Evolutionary conservation across 2,888 invertebrate genomes (phyloP).

Genomic region (Pardosa pseudoannulata): DNA sequence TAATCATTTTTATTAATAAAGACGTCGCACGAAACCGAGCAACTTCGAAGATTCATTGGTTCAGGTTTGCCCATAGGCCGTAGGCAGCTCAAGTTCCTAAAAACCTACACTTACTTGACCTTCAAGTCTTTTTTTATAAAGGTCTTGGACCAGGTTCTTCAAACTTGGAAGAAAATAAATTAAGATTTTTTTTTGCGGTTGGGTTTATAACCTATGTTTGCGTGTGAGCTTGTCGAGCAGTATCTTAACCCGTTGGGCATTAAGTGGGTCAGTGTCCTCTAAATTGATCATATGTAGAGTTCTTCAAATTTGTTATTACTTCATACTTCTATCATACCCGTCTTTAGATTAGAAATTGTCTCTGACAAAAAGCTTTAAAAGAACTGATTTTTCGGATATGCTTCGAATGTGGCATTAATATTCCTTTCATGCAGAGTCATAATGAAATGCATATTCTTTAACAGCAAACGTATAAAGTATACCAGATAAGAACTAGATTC

Average conservation of each 20-base stretch:
- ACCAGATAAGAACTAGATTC: no score
- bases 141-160: conserved; percentile 11
- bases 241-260: conserved; percentile 40
- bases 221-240: conserved; percentile 10
- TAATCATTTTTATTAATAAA: conserved; percentile 57
- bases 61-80: conserved; percentile 3
- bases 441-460: neutral
- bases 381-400: neutral
- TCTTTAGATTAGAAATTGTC: neutral
- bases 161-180: conserved; percentile 42
- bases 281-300: neutral
- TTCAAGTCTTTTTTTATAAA: conserved; percentile 26
- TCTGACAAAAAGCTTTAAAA: neutral
- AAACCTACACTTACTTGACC: conserved; percentile 29
- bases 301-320: conserved; percentile 11
- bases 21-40: conserved; percentile 44
- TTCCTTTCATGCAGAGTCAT: neutral
- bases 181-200: conserved; percentile 32
- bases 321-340: neutral
- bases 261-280: conserved; percentile 38
- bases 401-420: neutral
- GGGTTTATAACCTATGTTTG: conserved; percentile 24
- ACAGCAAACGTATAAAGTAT: neutral
- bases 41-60: conserved; percentile 12
- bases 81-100: conserved; percentile 28